phyloP scores from a whole-genome alignment of 1,140 invertebrate species.

The Brachionus calyciflorus region DNA sequence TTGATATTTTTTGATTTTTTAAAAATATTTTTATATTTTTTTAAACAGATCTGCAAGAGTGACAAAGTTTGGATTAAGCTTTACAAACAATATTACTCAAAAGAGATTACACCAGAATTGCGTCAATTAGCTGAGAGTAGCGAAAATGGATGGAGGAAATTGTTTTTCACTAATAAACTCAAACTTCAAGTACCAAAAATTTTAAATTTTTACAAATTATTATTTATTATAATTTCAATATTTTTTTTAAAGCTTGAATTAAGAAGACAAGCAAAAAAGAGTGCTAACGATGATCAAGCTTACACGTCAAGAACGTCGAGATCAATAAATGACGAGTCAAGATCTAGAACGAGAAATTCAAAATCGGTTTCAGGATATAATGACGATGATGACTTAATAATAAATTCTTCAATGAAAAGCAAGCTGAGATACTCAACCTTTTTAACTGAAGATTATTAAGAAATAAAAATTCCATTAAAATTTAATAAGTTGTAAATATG shows the following conservation, averaged over 20 bases:
- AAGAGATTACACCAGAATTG: conserved; percentile 23
- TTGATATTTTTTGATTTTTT: no score
- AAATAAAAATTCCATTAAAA: background rate
- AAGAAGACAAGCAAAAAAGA: conserved; percentile 21
- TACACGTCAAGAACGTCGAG: background rate
- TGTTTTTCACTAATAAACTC: conserved; percentile 43
- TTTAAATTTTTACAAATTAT: background rate
- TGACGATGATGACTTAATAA: background rate
- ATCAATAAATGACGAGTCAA: background rate
- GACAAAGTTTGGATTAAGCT: conserved; percentile 30
- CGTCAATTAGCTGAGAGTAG: background rate
- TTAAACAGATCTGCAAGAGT: background rate
- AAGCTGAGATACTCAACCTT: conserved; percentile 4
- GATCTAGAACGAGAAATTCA: background rate
- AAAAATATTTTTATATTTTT: background rate
- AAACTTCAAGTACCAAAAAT: conserved; percentile 36
- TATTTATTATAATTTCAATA: background rate
- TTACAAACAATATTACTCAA: conserved; percentile 15
- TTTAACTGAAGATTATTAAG: conserved; percentile 11
- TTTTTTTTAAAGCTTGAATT: conserved; percentile 28
- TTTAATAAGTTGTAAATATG: conserved; percentile 6
- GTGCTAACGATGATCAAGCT: background rate
- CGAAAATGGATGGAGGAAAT: conserved; percentile 30
- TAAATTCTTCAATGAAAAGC: background rate
- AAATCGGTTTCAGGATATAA: conserved; percentile 5